Percentiles rank a stretch among this genome's conserved stretches.
Evolutionary conservation across 2,113 vertebrate genomes (phyloP).

Genomic region (Myotis brandtii): DNA sequence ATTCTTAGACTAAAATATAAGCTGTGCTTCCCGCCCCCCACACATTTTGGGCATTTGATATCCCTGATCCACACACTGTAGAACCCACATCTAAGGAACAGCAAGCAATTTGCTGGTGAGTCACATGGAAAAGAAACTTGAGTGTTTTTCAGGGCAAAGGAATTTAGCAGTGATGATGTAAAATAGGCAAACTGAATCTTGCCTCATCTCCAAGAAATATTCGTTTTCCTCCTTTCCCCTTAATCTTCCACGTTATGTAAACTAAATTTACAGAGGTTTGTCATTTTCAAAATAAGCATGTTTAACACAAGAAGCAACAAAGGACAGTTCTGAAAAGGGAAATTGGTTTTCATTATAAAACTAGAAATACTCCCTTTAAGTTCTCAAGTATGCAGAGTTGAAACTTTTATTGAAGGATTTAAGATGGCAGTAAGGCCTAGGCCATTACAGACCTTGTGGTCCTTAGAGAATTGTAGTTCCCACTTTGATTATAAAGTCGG

Average conservation of each 20-base stretch:
- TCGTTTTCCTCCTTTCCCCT: background rate
- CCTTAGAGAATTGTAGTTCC: background rate
- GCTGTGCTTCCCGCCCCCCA: background rate
- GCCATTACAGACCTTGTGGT: rapidly evolving
- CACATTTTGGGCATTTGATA: constrained; percentile 52
- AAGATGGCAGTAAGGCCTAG: background rate
- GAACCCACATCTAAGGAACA: constrained; percentile 49
- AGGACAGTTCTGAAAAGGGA: background rate
- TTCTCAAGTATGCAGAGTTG: background rate
- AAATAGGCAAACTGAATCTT: background rate
- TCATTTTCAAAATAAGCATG: constrained; percentile 14
- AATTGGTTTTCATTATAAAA: background rate
- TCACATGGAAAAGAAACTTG: constrained; percentile 34
- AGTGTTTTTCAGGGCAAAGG: constrained; percentile 14
- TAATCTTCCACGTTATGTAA: constrained; percentile 21
- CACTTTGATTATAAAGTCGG: background rate
- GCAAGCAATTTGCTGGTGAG: background rate
- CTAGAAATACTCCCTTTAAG: background rate
- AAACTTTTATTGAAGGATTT: background rate
- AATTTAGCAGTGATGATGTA: background rate
- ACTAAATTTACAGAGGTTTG: background rate
- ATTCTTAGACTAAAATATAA: constrained; percentile 52
- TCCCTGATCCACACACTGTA: background rate
- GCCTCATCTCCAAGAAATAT: background rate
- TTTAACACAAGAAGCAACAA: background rate